These are phyloP conservation scores for Parus major DNA, from an alignment of 2,113 vertebrate species.

Conservation along the genomic window DNA sequence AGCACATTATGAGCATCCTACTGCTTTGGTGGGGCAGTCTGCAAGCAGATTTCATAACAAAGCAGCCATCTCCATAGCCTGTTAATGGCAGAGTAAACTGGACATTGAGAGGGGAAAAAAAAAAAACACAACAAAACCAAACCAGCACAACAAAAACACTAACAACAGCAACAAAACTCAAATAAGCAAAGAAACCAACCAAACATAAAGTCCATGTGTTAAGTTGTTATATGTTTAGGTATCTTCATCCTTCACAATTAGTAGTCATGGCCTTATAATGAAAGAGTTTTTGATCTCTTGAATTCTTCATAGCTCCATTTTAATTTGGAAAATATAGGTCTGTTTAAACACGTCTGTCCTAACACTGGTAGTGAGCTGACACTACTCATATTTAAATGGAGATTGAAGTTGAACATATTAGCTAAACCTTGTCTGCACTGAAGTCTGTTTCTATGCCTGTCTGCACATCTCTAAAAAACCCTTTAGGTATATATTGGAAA, in stretches of 20 bases:
- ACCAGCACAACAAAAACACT: background rate
- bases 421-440: background rate
- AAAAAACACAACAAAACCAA: background rate
- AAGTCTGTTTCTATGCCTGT: background rate
- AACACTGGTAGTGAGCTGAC: background rate
- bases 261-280: background rate
- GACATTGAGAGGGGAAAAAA: too few relatives aligned
- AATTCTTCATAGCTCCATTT: background rate
- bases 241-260: background rate
- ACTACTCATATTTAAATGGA: background rate
- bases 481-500: background rate
- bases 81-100: background rate
- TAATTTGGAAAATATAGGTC: background rate
- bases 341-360: background rate
- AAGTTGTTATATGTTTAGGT: background rate
- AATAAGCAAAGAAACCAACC: background rate
- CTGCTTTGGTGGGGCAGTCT: background rate
- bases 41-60: background rate
- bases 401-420: background rate
- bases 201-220: background rate
- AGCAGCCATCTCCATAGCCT: background rate
- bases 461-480: background rate
- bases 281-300: background rate
- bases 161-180: background rate
- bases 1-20: background rate